Base-by-base conservation (phyloP, 2,797 vertebrate species). In the Micrastur ruficollis region DNA sequence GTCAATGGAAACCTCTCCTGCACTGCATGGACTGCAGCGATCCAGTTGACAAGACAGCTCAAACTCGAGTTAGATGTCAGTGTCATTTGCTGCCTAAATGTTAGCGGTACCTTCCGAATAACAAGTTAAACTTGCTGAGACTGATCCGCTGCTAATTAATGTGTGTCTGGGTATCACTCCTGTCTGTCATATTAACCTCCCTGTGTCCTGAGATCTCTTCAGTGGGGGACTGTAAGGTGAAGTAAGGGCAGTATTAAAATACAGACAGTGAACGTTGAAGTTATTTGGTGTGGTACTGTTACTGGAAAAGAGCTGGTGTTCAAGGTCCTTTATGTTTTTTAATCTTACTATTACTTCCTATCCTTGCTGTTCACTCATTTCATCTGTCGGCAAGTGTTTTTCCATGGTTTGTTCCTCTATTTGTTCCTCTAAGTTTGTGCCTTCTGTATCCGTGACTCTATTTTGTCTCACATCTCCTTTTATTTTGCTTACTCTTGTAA, bases 391-490 rank as follows among this genome's bases (percentile, higher is more conserved):
- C 62, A 73, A 80, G 25, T 53, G 36, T 55, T 92, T 80, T 90
- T 82, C 66, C 32, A 4, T 15, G 27, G 23, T 52, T 75, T 70
- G 44, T 93, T 95, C 71, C 76, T 86, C 82, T 83, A 2, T 89
- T 52, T 83, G 52, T 83, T 44, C 42, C 42, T 44, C 42, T 83
- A 36, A 81, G 93, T 81, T 59, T 72, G 42, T 0, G 0, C 32
- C 56, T 86, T 5, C 5, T 75, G 47, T 73, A 18, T 82, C 44
- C 0, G 1, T 36, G 58, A 27, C 46, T 49, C 23, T 75, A 0
- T 66, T 86, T 81, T 66, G 36, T 82, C 86, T 92, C 78, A 65
- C 44, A 86, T 94, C 74, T 82, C 62, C 71, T 79, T 95, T 91
- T 58, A 14, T 80, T 93, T 94, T 23, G 70, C 86, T 87, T 92